Percentiles rank a stretch among this genome's conserved stretches.
These are phyloP conservation scores for Callinectes sapidus DNA, from an alignment of 2,888 invertebrate species.

Conservation along the genomic window DNA sequence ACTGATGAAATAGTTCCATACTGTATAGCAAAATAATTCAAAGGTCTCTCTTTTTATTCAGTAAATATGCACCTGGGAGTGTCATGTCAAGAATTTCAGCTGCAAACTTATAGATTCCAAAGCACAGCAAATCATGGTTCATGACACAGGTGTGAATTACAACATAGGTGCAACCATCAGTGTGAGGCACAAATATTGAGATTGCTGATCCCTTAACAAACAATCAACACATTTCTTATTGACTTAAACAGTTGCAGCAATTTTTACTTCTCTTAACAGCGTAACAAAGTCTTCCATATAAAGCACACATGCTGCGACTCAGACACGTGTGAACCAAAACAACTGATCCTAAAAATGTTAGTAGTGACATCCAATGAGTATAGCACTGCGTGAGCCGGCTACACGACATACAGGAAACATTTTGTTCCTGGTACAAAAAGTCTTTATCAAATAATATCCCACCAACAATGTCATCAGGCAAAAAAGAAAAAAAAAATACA, in stretches of 20 bases:
- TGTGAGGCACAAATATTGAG: neutral
- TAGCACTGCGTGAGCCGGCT: neutral
- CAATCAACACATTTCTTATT: neutral
- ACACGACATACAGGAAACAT: neutral
- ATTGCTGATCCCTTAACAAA: conserved; percentile 20
- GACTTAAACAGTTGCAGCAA: neutral
- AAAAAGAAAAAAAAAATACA: neutral
- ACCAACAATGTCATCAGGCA: neutral
- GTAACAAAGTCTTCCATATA: neutral
- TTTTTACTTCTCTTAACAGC: neutral
- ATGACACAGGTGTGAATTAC: neutral
- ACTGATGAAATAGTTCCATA: neutral
- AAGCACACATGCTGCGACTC: neutral
- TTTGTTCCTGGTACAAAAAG: neutral
- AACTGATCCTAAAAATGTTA: neutral
- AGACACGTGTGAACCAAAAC: neutral
- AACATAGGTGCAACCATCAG: neutral
- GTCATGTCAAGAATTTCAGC: neutral
- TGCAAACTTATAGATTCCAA: neutral
- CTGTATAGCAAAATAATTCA: conserved; percentile 28
- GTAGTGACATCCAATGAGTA: neutral
- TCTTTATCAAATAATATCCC: neutral
- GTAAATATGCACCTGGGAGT: neutral
- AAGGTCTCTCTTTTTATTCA: conserved; percentile 1
- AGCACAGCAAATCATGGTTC: neutral